Percentiles rank a stretch among this genome's conserved stretches.
Conservation (phyloP, 2,113 vertebrate genomes). For the Hypanus sabinus region DNA sequence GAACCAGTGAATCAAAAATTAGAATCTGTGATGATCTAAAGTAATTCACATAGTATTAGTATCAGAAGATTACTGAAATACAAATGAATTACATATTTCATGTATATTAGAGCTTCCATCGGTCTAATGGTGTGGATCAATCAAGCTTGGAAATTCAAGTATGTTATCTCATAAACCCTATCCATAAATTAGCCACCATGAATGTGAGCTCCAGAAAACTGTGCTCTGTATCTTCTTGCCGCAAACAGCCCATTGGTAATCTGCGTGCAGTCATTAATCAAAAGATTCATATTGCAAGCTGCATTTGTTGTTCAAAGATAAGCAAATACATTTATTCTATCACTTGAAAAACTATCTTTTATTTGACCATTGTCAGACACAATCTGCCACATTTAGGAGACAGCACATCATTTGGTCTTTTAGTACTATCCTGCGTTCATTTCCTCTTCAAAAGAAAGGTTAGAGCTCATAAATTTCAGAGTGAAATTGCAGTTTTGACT, state of each 20-base stretch:
- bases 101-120: too few relatives aligned
- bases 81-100: too few relatives aligned
- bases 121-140: too few relatives aligned
- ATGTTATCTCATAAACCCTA: too few relatives aligned
- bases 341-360: background rate
- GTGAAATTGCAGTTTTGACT: background rate
- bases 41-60: too few relatives aligned
- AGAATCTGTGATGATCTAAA: too few relatives aligned
- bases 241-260: background rate
- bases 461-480: background rate
- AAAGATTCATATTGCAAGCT: background rate
- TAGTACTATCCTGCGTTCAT: background rate
- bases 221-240: background rate
- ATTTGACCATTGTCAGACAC: background rate
- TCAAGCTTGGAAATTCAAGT: too few relatives aligned
- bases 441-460: background rate
- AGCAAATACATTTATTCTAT: background rate
- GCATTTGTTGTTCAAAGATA: background rate
- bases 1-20: too few relatives aligned
- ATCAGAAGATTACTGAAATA: too few relatives aligned
- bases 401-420: background rate
- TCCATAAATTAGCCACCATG: background rate
- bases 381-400: background rate
- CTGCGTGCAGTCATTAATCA: background rate
- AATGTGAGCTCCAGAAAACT: background rate